Evolutionary conservation across 2,888 invertebrate genomes (phyloP), one percentile per base, ranked within the genome.

Genomic region (Biston stratarius): DNA sequence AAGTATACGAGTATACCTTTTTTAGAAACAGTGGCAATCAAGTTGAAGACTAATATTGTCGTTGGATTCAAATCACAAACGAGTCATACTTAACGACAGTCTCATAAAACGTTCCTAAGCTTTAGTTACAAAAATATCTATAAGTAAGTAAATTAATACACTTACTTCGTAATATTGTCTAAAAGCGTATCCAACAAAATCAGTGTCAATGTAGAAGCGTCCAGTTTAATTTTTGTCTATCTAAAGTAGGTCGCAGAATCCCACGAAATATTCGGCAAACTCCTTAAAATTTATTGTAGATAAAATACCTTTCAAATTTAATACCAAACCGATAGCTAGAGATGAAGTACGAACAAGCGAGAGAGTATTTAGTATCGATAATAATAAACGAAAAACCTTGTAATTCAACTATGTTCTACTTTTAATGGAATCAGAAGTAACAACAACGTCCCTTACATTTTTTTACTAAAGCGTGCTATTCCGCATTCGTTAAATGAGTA

Each of bases 221-320:
- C 40, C 73, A 64, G 75, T 83, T 77, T 76, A 59, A 75, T 64
- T 77, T 82, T 83, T 87, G 84, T 78, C 69, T 71, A 71, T 73
- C 66, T 67, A 76, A 85, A 83, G 74, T 81, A 77, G 84, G 82
- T 81, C 78, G 76, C 65, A 75, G 74, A 69, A 74, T 82, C 75
- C 69, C 70, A 73, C 63, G 75, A 72, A 77, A 77, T 71, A 74
- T 78, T 75, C 74, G 67, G 34, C 47, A 45, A 67, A 59, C n/a
- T 76, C 69, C 71, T 71, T 80, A 76, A 81, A 74, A 79, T 80
- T 84, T 79, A 87, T 86, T 81, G 77, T 75, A 74, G 81, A 80
- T 77, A 83, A 86, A 83, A 79, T 80, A 68, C 79, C 85, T 83
- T 82, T 84, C 80, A 83, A 75, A 79, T 79, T 77, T 72, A 76